Percentiles rank a stretch among this genome's conserved stretches.
These are phyloP conservation scores for Drosophila insularis DNA, from an alignment of 1,140 invertebrate species.

Conservation along the genomic window DNA sequence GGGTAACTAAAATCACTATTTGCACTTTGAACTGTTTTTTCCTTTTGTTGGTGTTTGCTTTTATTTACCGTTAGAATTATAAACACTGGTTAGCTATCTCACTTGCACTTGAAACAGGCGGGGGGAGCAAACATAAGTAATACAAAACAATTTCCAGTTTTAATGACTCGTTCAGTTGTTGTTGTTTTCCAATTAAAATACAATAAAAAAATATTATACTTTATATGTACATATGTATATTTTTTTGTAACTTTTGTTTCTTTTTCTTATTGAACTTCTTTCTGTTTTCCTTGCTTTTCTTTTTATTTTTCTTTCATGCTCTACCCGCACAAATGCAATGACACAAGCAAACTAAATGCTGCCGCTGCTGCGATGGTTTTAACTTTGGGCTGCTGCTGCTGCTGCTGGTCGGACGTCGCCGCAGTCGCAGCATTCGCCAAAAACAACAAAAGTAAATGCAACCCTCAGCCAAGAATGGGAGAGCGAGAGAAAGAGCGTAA, in stretches of 20 bases:
- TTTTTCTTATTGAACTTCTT: slow-evolving; percentile 37
- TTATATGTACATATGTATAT: background rate
- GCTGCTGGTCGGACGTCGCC: slow-evolving; percentile 36
- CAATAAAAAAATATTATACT: slow-evolving; percentile 35
- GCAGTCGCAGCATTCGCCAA: slow-evolving; percentile 41
- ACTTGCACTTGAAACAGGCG: slow-evolving; percentile 2
- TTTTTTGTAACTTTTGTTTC: slow-evolving; percentile 34
- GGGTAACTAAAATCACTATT: slow-evolving; percentile 15
- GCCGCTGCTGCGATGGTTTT: slow-evolving; percentile 59
- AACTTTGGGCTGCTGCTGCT: slow-evolving; percentile 58
- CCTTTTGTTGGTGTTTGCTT: slow-evolving; percentile 27
- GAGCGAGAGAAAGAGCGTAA: slow-evolving; percentile 20
- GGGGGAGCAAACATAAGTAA: slow-evolving; percentile 5
- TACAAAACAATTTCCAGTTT: slow-evolving; percentile 3
- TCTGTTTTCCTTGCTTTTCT: slow-evolving; percentile 32
- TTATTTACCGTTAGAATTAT: slow-evolving; percentile 65
- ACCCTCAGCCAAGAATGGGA: slow-evolving; percentile 36
- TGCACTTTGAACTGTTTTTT: slow-evolving; percentile 38
- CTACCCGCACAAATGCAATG: slow-evolving; percentile 75
- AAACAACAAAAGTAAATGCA: slow-evolving; percentile 58
- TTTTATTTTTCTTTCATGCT: slow-evolving; percentile 35
- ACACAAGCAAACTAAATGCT: slow-evolving; percentile 76
- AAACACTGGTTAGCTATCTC: slow-evolving; percentile 28
- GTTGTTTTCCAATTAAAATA: slow-evolving; percentile 31
- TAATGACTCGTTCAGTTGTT: background rate